phyloP scores from a whole-genome alignment of 2,888 invertebrate genomes.

The Tetramorium bicarinatum region DNA sequence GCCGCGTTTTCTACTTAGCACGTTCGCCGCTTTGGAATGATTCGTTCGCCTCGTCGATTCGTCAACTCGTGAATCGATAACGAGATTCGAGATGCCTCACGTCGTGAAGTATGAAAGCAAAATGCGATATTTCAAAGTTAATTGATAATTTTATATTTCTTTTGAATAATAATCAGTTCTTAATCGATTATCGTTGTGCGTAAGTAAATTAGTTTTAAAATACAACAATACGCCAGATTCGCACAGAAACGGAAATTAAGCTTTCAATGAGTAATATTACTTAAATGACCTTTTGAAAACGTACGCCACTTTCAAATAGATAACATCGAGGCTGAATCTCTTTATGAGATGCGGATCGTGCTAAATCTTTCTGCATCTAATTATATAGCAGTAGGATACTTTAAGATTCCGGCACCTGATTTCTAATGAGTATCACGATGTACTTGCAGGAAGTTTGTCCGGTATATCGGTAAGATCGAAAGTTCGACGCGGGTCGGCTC shows the following conservation, averaged over 20 bases:
- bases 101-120: background rate
- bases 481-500: constrained; percentile 61
- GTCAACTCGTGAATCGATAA: constrained; percentile 4
- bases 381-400: background rate
- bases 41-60: constrained; percentile 16
- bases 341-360: background rate
- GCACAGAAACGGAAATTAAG: background rate
- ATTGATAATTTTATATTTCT: background rate
- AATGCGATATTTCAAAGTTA: background rate
- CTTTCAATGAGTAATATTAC: background rate
- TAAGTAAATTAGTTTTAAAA: background rate
- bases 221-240: background rate
- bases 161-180: background rate
- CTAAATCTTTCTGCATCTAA: constrained; percentile 4
- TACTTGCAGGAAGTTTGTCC: constrained; percentile 35
- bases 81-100: background rate
- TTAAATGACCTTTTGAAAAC: background rate
- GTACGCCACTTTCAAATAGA: background rate
- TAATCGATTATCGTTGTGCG: background rate
- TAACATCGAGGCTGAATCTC: background rate
- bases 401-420: constrained; percentile 10
- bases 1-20: constrained; percentile 34
- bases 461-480: constrained; percentile 57
- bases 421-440: constrained; percentile 20
- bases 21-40: background rate